These are phyloP conservation scores for Platichthys flesus DNA, from an alignment of 2,113 vertebrate species.

Conservation along the genomic window DNA sequence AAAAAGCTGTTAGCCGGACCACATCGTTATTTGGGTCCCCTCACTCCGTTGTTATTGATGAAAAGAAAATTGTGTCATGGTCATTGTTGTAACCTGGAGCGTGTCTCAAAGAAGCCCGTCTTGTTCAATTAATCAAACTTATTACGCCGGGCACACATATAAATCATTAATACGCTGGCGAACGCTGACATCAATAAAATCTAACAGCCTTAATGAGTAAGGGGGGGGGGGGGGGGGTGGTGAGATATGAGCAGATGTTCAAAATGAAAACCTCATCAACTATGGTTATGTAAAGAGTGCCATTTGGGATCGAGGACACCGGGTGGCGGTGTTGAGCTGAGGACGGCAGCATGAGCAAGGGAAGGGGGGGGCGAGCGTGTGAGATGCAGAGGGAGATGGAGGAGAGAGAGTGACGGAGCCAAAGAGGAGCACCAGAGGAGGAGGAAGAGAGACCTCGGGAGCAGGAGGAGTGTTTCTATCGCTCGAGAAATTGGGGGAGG, in stretches of 20 bases:
- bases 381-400: slow-evolving; percentile 13
- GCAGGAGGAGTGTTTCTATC: not conserved
- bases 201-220: slow-evolving; percentile 66
- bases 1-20: not conserved
- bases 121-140: slow-evolving; percentile 66
- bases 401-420: slow-evolving; percentile 12
- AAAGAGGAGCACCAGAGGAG: not conserved
- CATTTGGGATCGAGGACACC: not conserved
- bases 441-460: not conserved
- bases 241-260: slow-evolving; percentile 74
- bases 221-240: slow-evolving; percentile 14
- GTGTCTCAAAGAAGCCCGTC: slow-evolving; percentile 38
- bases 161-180: slow-evolving; percentile 69
- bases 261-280: slow-evolving; percentile 70
- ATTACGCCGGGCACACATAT: slow-evolving; percentile 55
- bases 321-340: slow-evolving; percentile 74
- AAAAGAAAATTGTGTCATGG: slow-evolving; percentile 15
- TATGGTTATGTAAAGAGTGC: slow-evolving; percentile 55
- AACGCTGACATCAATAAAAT: slow-evolving; percentile 71
- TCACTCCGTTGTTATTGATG: slow-evolving; percentile 19
- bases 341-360: not conserved
- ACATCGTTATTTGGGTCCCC: not conserved
- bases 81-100: slow-evolving; percentile 23
- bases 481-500: slow-evolving; percentile 15
- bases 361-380: not conserved